phyloP scores from a whole-genome alignment of 2,797 vertebrate species.

The Sebastes trivittatus region DNA sequence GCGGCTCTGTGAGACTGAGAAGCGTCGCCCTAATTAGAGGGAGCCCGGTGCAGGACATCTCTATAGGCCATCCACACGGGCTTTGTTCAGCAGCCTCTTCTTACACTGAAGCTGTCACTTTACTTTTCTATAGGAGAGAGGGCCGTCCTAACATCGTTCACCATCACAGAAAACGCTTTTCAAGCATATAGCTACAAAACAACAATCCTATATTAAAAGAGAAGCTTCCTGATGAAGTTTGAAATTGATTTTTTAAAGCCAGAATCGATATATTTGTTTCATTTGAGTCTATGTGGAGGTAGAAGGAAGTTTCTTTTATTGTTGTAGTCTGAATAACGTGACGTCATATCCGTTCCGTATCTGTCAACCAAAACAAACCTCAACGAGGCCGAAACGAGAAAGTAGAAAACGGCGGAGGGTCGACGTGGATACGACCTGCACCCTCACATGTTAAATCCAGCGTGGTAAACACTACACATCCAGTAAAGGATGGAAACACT shows the following conservation, averaged over 20 bases:
- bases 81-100: conserved; percentile 76
- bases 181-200: conserved; percentile 18
- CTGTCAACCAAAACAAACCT: too few species aligned
- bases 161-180: conserved; percentile 42
- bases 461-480: too few species aligned
- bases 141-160: conserved; percentile 47
- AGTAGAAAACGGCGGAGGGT: too few species aligned
- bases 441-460: too few species aligned
- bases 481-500: too few species aligned
- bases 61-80: conserved; percentile 69
- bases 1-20: conserved; percentile 66
- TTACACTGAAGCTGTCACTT: conserved; percentile 74
- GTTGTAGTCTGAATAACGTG: too few species aligned
- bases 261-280: too few species aligned
- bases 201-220: background rate
- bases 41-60: conserved; percentile 76
- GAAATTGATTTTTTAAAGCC: too few species aligned
- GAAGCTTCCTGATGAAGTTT: background rate
- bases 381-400: rapidly evolving
- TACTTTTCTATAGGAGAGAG: conserved; percentile 74
- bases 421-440: too few species aligned
- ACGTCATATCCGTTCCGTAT: too few species aligned
- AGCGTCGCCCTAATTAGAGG: conserved; percentile 78
- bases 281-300: too few species aligned
- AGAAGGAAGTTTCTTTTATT: too few species aligned